A percentile compares a stretch with the other conserved stretches of the same genome.
These are phyloP conservation scores for Carcharodon carcharias DNA, from an alignment of 2,797 vertebrate species.

Conservation along the genomic window DNA sequence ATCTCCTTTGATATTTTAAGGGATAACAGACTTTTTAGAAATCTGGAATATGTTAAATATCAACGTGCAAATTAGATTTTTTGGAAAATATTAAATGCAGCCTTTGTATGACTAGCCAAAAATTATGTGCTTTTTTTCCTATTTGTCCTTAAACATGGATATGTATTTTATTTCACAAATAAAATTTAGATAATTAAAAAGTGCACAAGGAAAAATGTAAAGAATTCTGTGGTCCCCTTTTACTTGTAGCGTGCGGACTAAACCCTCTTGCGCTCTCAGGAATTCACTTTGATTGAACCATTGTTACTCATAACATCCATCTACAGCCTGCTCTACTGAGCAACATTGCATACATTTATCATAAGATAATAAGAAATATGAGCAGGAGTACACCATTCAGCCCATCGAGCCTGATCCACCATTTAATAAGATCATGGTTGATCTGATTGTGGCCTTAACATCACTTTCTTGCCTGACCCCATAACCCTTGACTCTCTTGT, in stretches of 20 bases:
- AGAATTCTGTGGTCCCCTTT: not conserved
- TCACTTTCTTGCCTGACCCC: too few relatives aligned
- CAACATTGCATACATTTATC: not conserved
- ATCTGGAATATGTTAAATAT: conserved; percentile 28
- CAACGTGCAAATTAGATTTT: conserved; percentile 21
- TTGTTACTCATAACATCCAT: not conserved
- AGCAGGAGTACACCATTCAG: too few relatives aligned
- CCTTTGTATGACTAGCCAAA: conserved; percentile 14
- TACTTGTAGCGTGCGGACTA: not conserved
- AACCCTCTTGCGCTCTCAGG: not conserved
- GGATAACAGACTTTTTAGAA: conserved; percentile 29
- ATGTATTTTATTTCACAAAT: conserved; percentile 27
- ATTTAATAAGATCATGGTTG: too few relatives aligned
- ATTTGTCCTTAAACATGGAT: not conserved
- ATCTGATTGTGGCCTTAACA: too few relatives aligned
- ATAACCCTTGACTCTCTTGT: too few relatives aligned
- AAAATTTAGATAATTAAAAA: conserved; percentile 16
- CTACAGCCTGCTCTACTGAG: not conserved
- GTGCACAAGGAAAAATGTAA: not conserved
- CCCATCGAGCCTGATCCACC: too few relatives aligned
- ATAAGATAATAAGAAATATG: too few relatives aligned
- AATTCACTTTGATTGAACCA: conserved; percentile 23
- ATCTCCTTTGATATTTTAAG: conserved; percentile 26
- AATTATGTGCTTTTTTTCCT: not conserved
- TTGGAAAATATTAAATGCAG: conserved; percentile 28